phyloP scores from a whole-genome alignment of 2,113 vertebrate genomes.

The Poeciliopsis retropinna region DNA sequence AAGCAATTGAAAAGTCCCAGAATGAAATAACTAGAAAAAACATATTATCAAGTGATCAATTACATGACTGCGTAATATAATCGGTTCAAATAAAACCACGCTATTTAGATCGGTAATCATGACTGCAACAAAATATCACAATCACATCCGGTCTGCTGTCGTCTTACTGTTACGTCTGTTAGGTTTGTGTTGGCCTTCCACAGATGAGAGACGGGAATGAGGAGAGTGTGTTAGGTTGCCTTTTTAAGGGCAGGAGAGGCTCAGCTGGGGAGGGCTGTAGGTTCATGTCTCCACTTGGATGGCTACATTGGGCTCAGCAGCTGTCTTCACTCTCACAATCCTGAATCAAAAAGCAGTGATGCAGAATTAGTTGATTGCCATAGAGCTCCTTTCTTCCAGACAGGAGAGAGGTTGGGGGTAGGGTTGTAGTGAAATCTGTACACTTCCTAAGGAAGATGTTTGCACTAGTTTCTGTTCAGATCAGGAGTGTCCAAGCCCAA shows the following conservation, averaged over 20 bases:
- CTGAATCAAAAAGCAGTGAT: background rate
- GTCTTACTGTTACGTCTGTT: background rate
- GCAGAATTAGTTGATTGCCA: background rate
- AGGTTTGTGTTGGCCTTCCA: background rate
- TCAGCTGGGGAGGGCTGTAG: constrained; percentile 35
- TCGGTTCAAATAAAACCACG: too few species aligned
- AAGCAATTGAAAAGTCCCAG: too few species aligned
- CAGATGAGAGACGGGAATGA: constrained; percentile 5
- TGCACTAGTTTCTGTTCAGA: too few species aligned
- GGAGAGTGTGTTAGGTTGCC: constrained; percentile 47
- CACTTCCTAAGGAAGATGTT: too few species aligned
- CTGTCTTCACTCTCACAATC: constrained; percentile 31
- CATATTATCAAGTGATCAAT: too few species aligned
- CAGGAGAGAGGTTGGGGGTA: background rate
- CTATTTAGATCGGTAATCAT: background rate
- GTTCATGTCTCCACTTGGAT: constrained; percentile 21
- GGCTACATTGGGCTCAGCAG: constrained; percentile 28
- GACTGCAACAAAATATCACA: background rate
- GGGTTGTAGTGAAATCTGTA: too few species aligned
- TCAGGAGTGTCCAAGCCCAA: too few species aligned
- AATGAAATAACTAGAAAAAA: too few species aligned
- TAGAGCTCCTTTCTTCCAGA: background rate
- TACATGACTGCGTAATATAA: too few species aligned
- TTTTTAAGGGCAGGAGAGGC: constrained; percentile 70
- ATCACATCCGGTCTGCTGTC: background rate